phyloP scores from a whole-genome alignment of 2,888 invertebrate genomes.

The Slavum lentiscoides region DNA sequence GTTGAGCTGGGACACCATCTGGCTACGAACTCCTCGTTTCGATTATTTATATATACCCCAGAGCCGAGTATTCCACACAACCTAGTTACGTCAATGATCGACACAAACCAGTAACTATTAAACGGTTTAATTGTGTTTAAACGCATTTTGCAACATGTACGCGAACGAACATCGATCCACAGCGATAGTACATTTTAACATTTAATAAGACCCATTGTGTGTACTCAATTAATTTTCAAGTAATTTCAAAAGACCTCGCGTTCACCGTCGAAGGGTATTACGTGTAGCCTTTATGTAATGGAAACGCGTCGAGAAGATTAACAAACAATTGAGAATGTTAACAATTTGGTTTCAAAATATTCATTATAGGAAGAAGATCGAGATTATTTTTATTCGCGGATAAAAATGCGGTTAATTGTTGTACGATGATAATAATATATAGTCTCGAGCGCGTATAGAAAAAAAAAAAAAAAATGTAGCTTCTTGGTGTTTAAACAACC shows the following conservation, averaged over 20 bases:
- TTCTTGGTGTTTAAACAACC: constrained; percentile 20
- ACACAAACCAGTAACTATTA: too few species aligned
- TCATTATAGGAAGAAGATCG: constrained; percentile 48
- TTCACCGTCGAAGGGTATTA: background rate
- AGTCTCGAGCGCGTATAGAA: background rate
- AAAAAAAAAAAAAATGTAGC: constrained; percentile 34
- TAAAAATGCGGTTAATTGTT: constrained; percentile 52
- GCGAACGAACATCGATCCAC: too few species aligned
- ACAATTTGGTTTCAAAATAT: constrained; percentile 44
- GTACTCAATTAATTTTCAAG: background rate
- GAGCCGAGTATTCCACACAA: too few species aligned
- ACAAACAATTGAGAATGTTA: constrained; percentile 16
- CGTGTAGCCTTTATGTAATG: background rate
- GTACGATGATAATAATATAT: constrained; percentile 18
- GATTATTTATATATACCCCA: too few species aligned
- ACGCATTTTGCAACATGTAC: too few species aligned
- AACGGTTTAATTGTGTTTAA: too few species aligned
- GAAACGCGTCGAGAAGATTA: background rate
- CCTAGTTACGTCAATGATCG: too few species aligned
- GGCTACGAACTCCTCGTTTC: too few species aligned
- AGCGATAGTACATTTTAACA: too few species aligned
- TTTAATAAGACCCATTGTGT: background rate
- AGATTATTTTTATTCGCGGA: background rate
- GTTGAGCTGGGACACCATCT: too few species aligned
- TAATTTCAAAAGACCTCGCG: background rate